A percentile compares a stretch with the other conserved stretches of the same genome.
Evolutionary conservation across 1,140 invertebrate genomes (phyloP).

Genomic region (Portunus trituberculatus): DNA sequence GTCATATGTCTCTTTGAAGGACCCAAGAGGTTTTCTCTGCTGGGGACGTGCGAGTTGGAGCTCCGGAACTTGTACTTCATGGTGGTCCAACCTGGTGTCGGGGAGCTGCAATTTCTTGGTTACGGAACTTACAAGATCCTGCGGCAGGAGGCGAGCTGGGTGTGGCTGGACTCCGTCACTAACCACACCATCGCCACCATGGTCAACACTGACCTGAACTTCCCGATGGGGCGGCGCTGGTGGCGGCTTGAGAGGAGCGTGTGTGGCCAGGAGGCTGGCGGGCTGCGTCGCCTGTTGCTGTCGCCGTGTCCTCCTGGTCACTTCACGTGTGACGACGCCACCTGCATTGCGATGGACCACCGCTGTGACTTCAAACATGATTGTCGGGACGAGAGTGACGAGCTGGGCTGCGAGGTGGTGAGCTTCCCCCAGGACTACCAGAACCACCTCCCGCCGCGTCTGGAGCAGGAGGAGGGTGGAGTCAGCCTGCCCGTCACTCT

Average conservation of each 20-base stretch:
- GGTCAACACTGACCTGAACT: constrained; percentile 44
- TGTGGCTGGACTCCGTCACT: constrained; percentile 51
- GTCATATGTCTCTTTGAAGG: constrained; percentile 63
- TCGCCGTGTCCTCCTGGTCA: constrained; percentile 79
- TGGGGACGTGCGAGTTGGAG: constrained; percentile 70
- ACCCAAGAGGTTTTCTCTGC: constrained; percentile 46
- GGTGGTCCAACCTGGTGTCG: constrained; percentile 33
- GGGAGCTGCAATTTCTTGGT: constrained; percentile 61
- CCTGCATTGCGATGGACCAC: constrained; percentile 80
- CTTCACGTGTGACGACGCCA: constrained; percentile 79
- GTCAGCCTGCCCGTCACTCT: constrained; percentile 21
- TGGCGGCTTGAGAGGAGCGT: constrained; percentile 58
- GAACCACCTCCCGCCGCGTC: constrained; percentile 68
- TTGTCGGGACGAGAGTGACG: constrained; percentile 87
- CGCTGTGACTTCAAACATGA: constrained; percentile 86
- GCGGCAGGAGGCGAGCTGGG: constrained; percentile 42
- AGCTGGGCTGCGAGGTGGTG: constrained; percentile 82
- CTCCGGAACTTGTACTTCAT: constrained; percentile 69
- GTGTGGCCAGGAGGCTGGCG: constrained; percentile 52
- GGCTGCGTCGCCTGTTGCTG: neutral
- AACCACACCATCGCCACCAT: constrained; percentile 68
- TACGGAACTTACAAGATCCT: constrained; percentile 72
- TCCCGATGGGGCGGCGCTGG: constrained; percentile 69
- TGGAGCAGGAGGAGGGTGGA: neutral
- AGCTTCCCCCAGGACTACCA: constrained; percentile 54